Evolutionary conservation across 1,140 invertebrate species (phyloP).

Genomic region (Diploscapter pachys): DNA sequence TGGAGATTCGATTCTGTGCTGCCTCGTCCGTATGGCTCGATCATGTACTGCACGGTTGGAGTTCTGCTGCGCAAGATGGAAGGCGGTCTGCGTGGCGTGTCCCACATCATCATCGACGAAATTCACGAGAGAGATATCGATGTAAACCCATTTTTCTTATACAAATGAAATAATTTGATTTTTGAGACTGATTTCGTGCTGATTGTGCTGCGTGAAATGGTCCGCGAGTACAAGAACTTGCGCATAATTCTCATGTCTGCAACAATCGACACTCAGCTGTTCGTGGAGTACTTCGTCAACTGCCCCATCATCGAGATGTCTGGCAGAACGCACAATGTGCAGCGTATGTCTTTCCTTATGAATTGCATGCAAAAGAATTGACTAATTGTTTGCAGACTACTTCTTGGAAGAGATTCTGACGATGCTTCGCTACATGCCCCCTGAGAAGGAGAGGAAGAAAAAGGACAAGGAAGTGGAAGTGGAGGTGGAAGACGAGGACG

Average conservation of each 20-base stretch:
- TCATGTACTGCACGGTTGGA: conserved; percentile 77
- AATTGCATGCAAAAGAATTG: too few relatives aligned
- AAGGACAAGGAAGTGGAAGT: conserved; percentile 37
- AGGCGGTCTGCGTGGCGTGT: conserved; percentile 63
- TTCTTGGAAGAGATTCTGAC: conserved; percentile 51
- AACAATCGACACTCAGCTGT: conserved; percentile 62
- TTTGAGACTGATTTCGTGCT: conserved; percentile 64
- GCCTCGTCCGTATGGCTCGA: conserved; percentile 79
- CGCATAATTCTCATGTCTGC: conserved; percentile 64
- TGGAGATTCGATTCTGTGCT: conserved; percentile 69
- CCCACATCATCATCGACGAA: conserved; percentile 75
- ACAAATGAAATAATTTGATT: conserved; percentile 2
- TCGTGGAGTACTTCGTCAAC: conserved; percentile 62
- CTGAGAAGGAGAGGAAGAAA: conserved; percentile 27
- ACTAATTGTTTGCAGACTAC: conserved; percentile 37
- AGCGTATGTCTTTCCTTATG: conserved; percentile 52
- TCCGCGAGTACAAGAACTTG: conserved; percentile 60
- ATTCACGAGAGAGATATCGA: conserved; percentile 72
- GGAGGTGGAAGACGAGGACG: conserved; percentile 28
- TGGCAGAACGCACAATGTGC: conserved; percentile 61
- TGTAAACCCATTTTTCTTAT: conserved; percentile 67
- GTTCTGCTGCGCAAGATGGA: conserved; percentile 63
- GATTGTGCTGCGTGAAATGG: conserved; percentile 63
- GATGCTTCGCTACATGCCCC: conserved; percentile 47
- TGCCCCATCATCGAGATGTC: conserved; percentile 61